Conservation (phyloP, 1,140 invertebrate species). For the Artemia franciscana region DNA sequence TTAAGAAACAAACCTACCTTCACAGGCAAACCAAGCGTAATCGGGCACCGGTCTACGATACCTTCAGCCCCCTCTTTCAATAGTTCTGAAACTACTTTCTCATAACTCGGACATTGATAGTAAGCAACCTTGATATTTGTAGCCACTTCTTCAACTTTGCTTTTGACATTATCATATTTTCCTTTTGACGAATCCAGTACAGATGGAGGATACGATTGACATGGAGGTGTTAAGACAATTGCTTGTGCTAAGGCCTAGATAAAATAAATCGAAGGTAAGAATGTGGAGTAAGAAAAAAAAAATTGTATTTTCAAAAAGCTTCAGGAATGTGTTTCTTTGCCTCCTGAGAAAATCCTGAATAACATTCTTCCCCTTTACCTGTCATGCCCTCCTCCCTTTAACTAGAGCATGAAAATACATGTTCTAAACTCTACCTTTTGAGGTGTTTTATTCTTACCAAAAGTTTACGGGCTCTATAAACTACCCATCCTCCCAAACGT, state of each 20-base stretch:
- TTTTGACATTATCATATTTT: slow-evolving; percentile 49
- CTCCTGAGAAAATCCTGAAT: no score
- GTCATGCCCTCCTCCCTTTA: no score
- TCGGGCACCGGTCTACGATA: slow-evolving; percentile 55
- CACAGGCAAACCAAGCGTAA: slow-evolving; percentile 78
- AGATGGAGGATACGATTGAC: slow-evolving; percentile 31
- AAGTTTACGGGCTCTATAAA: no score
- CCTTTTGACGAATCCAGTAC: slow-evolving; percentile 33
- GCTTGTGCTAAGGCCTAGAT: slow-evolving; percentile 65
- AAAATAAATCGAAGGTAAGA: no score
- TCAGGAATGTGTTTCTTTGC: no score
- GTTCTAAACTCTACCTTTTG: no score
- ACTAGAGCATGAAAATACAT: no score
- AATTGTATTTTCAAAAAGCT: background rate
- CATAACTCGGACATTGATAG: slow-evolving; percentile 91
- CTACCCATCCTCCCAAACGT: no score
- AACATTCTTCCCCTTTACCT: no score
- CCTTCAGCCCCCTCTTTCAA: slow-evolving; percentile 52
- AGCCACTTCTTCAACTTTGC: slow-evolving; percentile 46
- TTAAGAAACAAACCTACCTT: no score
- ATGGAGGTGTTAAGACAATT: slow-evolving; percentile 37
- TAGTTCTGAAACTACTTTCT: slow-evolving; percentile 55
- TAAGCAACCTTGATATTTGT: slow-evolving; percentile 77
- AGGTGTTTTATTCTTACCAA: no score
- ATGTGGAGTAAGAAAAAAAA: slow-evolving; percentile 6